Base-by-base conservation (phyloP, 1,140 invertebrate genomes). In the Eriocheir sinensis region DNA sequence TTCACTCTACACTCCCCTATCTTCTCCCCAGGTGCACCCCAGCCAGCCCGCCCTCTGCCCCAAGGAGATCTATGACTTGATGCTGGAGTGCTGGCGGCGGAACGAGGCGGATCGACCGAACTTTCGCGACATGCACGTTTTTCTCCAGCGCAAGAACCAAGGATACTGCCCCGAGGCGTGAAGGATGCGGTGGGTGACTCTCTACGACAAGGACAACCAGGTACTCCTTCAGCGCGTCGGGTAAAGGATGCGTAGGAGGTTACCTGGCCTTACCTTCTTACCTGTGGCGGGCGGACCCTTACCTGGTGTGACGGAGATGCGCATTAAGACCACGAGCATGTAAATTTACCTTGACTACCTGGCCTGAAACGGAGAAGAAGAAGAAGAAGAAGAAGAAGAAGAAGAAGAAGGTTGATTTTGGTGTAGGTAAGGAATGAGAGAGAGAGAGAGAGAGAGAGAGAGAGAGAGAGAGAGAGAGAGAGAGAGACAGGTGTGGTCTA, bases 51-150 rank as follows among this genome's bases (percentile, higher is more conserved):
- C 98, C 96, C 98, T 98, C 95, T 99, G 98, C 97, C 98, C 98
- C 17, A 98, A 98, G 95, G 98, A 99, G 96, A 98, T 99, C 94
- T 99, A 98, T 97, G 98, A 99, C 96, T 97, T 99, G 95, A 99
- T 99, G 98, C 97, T 98, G 95, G 98, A 99, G 96, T 99, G 99
- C 96, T 99, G 99, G 99, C 98, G 99, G 96, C 97, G 98, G 38
- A 98, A 98, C 96, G 98, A 98, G 88, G 96, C 97, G 8, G 98
- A 98, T 96, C 97, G 99, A n/a, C 99, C 99, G 30, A 98, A 98
- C 94, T 99, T 99, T 97, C 97, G 98, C 94, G 98, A 99, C 97
- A 98, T 99, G 94, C 98, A 99, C 96, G 97, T 99, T 96, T 99
- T 99, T 97, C 97, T 99, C 80, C 98, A 99, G 96, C 97, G 98